Percentiles rank a stretch among this genome's conserved stretches.
Evolutionary conservation across 2,113 vertebrate genomes (phyloP).

Genomic region (Anoura caudifer): DNA sequence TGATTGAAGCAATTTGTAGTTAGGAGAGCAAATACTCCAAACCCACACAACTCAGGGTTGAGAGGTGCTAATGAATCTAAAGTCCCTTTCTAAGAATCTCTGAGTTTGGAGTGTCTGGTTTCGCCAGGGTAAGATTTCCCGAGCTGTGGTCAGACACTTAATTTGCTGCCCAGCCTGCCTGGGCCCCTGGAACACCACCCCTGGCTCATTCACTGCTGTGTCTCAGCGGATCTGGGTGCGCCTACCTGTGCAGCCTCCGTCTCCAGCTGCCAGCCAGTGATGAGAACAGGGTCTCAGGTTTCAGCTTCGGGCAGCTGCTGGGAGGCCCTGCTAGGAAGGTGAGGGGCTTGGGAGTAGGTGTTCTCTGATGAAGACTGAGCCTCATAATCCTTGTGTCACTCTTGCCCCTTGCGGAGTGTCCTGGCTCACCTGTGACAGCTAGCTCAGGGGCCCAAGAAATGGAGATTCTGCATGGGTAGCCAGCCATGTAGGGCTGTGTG

Average conservation of each 20-base stretch:
- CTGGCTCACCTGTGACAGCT: neutral
- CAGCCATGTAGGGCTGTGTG: fast-evolving
- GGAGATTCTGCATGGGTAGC: neutral
- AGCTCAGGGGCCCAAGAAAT: neutral
- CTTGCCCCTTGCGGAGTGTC: neutral
- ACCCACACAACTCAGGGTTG: too few relatives aligned
- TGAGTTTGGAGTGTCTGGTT: neutral
- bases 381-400: neutral
- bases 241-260: neutral
- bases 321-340: neutral
- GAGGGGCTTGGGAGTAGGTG: neutral
- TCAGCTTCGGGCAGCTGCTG: neutral
- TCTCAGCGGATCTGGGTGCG: fast-evolving
- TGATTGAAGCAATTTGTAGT: neutral
- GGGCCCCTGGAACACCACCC: neutral
- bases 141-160: neutral
- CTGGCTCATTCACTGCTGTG: fast-evolving
- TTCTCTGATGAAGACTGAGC: neutral
- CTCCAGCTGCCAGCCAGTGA: fast-evolving
- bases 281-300: neutral
- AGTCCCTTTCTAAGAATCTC: neutral
- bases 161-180: neutral
- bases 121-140: neutral
- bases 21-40: too few relatives aligned
- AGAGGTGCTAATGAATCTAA: neutral